These are phyloP conservation scores for Stegana nigrithorax DNA, from an alignment of 2,888 invertebrate species.

Conservation along the genomic window DNA sequence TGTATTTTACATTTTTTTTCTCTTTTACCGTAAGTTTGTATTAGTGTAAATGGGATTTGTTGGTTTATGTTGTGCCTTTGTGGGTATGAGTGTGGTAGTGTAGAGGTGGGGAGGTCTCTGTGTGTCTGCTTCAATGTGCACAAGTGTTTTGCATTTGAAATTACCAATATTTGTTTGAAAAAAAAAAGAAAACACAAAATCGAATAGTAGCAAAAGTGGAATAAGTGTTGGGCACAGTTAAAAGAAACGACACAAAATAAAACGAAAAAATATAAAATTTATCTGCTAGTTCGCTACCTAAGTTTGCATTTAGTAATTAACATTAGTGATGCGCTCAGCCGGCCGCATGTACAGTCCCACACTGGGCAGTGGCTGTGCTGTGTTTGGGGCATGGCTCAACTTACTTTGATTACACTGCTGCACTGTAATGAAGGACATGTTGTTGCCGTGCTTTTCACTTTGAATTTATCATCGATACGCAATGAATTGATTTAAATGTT, in stretches of 20 bases:
- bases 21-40: slow-evolving; percentile 6
- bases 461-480: too few relatives aligned
- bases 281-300: too few relatives aligned
- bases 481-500: too few relatives aligned
- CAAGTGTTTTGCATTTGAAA: slow-evolving; percentile 10
- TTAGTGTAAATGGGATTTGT: slow-evolving; percentile 20
- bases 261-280: too few relatives aligned
- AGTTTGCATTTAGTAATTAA: neutral
- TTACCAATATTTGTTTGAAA: slow-evolving; percentile 12
- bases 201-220: neutral
- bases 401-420: too few relatives aligned
- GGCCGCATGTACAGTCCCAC: too few relatives aligned
- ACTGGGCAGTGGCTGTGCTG: too few relatives aligned
- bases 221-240: too few relatives aligned
- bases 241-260: too few relatives aligned
- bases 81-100: neutral
- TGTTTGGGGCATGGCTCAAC: too few relatives aligned
- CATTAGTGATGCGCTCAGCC: slow-evolving; percentile 7
- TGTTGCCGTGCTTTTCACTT: too few relatives aligned
- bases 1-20: neutral
- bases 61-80: neutral
- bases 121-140: neutral
- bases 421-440: too few relatives aligned
- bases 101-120: neutral
- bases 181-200: neutral